These are phyloP conservation scores for Girardinichthys multiradiatus DNA, from an alignment of 2,113 vertebrate genomes.

Conservation along the genomic window DNA sequence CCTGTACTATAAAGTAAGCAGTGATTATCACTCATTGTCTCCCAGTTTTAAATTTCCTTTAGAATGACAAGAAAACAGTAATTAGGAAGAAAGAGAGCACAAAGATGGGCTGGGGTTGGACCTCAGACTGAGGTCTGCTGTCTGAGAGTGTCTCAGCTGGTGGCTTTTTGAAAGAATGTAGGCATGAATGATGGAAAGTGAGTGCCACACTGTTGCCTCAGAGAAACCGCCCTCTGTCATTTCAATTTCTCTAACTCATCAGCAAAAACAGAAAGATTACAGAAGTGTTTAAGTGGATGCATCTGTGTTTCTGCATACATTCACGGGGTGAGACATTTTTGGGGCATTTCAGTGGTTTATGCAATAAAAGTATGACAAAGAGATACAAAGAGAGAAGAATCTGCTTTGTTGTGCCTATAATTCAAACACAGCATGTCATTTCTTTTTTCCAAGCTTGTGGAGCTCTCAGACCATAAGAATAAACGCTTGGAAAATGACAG, in stretches of 20 bases:
- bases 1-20: conserved; percentile 26
- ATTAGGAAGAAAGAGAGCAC: conserved; percentile 51
- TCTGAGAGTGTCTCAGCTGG: conserved; percentile 46
- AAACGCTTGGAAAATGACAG: conserved; percentile 25
- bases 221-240: conserved; percentile 46
- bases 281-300: conserved; percentile 34
- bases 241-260: conserved; percentile 35
- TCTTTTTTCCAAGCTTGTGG: conserved; percentile 23
- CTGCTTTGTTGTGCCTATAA: conserved; percentile 33
- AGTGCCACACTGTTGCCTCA: conserved; percentile 14
- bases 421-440: conserved; percentile 51
- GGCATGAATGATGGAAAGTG: conserved; percentile 44
- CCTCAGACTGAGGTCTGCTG: conserved; percentile 27
- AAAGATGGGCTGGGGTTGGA: conserved; percentile 27
- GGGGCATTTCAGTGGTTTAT: conserved; percentile 58
- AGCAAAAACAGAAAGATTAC: conserved; percentile 27
- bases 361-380: conserved; percentile 69
- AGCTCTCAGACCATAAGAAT: conserved; percentile 18
- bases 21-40: conserved; percentile 47
- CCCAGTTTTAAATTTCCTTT: conserved; percentile 43
- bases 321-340: conserved; percentile 39
- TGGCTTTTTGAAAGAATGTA: conserved; percentile 39
- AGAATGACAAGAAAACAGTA: conserved; percentile 64
- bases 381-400: conserved; percentile 37
- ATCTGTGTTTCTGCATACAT: conserved; percentile 41